Conservation (phyloP, 2,888 invertebrate species). For the Orchesella flavescens region DNA sequence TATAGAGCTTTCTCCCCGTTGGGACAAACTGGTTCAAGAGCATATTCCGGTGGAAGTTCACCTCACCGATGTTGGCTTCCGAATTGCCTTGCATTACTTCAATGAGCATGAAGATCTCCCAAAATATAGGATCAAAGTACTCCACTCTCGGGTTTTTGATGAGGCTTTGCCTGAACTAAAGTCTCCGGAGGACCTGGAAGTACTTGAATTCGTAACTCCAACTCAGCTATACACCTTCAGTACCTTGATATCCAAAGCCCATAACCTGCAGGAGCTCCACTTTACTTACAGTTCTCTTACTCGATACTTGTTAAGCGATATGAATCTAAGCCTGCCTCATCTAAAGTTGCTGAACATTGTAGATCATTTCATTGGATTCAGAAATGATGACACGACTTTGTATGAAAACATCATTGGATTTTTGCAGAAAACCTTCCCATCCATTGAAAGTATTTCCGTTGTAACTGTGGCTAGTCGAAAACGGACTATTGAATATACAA, state of each 20-base stretch:
- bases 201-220: slow-evolving; percentile 31
- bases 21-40: slow-evolving; percentile 41
- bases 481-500: slow-evolving; percentile 25
- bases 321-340: slow-evolving; percentile 5
- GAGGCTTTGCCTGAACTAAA: slow-evolving; percentile 48
- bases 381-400: neutral
- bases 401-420: slow-evolving; percentile 34
- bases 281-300: slow-evolving; percentile 40
- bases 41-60: slow-evolving; percentile 44
- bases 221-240: slow-evolving; percentile 23
- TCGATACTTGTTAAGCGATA: neutral
- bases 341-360: slow-evolving; percentile 17
- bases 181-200: slow-evolving; percentile 32
- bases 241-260: slow-evolving; percentile 10
- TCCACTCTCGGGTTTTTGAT: slow-evolving; percentile 45
- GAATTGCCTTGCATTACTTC: slow-evolving; percentile 39
- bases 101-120: slow-evolving; percentile 12
- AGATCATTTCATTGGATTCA: slow-evolving; percentile 23
- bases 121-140: slow-evolving; percentile 30
- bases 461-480: slow-evolving; percentile 12
- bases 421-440: slow-evolving; percentile 19
- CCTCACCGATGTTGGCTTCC: slow-evolving; percentile 55
- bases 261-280: slow-evolving; percentile 40
- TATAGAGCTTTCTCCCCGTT: slow-evolving; percentile 24
- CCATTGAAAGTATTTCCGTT: slow-evolving; percentile 16